Evolutionary conservation across 1,140 invertebrate genomes (phyloP), one percentile per base, ranked within the genome.

Genomic region (Pemphigus obesinymphae): DNA sequence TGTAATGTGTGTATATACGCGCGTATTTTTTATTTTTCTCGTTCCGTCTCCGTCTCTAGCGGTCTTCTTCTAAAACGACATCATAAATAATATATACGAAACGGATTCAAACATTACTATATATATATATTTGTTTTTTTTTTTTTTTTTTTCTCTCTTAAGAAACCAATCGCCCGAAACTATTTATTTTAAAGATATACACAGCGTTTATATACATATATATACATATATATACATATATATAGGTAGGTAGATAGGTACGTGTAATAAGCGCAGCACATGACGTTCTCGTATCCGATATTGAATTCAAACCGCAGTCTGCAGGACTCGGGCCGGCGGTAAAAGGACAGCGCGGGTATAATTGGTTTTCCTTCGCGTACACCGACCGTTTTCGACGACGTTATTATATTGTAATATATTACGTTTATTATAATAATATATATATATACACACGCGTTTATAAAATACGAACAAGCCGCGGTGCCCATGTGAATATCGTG

Each of bases 81-180:
- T 78, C 50, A 61, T 61, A 58, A 78, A 61, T 61, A 78, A 78
- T 78, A 61, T n/a, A 76, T 13, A 76, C 73, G 31, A 40, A 76
- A 61, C 75, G 73, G 73, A 58, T 34, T 55, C 73, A n/a, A 55
- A 76, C 73, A n/a, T 78, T 26, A 10, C 43, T n/a, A n/a, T n/a
- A n/a, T n/a, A n/a, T n/a, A n/a, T n/a, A n/a, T n/a, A n/a, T n/a
- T n/a, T n/a, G n/a, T n/a, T n/a, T n/a, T n/a, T n/a, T n/a, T n/a
- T n/a, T n/a, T n/a, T n/a, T n/a, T n/a, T n/a, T n/a, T n/a, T n/a
- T n/a, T n/a, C n/a, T n/a, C n/a, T n/a, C n/a, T n/a, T n/a, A 55
- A 29, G 53, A 78, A 78, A 78, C 75, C 75, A 61, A 78, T 78
- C 75, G 75, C 75, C 75, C 75, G 75, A 78, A 78, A 78, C 75